Evolutionary conservation across 2,797 vertebrate genomes (phyloP).

Genomic region (Acropternis orthonyx): DNA sequence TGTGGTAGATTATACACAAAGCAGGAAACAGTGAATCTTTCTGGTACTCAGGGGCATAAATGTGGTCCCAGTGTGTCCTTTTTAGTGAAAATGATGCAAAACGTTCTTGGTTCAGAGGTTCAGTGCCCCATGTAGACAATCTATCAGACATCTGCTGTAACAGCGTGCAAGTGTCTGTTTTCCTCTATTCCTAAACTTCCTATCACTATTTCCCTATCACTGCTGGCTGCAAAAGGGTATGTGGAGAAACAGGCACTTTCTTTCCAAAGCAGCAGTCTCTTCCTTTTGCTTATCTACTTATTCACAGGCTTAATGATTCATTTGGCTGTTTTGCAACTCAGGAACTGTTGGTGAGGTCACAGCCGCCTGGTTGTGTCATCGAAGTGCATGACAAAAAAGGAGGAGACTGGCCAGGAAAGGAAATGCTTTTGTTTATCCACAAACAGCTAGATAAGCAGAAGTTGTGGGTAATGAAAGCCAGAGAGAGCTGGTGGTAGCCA

Average conservation of each 20-base stretch:
- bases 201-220: not conserved
- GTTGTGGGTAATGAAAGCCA: not conserved
- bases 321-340: not conserved
- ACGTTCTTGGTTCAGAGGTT: not conserved
- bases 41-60: not conserved
- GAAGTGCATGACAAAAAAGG: not conserved
- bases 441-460: not conserved
- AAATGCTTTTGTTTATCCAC: not conserved
- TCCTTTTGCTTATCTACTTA: not conserved
- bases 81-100: not conserved
- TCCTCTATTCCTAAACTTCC: not conserved
- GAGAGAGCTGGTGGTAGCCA: not conserved
- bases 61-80: not conserved
- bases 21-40: not conserved
- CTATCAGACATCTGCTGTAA: not conserved
- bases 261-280: not conserved
- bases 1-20: not conserved
- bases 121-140: not conserved
- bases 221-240: not conserved
- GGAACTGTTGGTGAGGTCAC: constrained; percentile 3
- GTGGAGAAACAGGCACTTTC: not conserved
- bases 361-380: not conserved
- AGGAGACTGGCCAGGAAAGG: not conserved
- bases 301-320: not conserved
- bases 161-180: not conserved